A percentile compares a stretch with the other conserved stretches of the same genome.
Evolutionary conservation across 1,140 invertebrate species (phyloP).

Genomic region (Nomia melanderi): DNA sequence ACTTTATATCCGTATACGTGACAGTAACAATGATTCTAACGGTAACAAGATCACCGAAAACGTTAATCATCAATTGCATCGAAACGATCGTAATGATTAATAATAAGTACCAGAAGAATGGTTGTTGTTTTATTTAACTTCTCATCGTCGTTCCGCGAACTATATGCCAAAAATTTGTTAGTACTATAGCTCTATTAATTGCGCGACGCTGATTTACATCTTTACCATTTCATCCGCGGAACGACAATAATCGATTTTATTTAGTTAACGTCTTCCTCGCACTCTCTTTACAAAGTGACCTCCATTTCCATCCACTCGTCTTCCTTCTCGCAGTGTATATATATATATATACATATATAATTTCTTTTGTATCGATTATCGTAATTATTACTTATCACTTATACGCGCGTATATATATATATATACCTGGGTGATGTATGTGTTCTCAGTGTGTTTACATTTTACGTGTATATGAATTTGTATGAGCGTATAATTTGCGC

Average conservation of each 20-base stretch:
- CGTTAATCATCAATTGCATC: constrained; percentile 1
- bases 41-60: constrained; percentile 18
- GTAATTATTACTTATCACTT: constrained; percentile 59
- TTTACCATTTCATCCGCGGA: constrained; percentile 44
- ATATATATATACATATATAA: constrained; percentile 31
- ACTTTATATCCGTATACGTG: not conserved
- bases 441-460: constrained; percentile 27
- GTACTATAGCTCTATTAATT: constrained; percentile 6
- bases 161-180: constrained; percentile 7
- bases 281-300: constrained; percentile 49
- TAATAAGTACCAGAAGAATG: constrained; percentile 7
- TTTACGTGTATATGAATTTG: constrained; percentile 59
- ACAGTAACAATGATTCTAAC: not conserved
- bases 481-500: constrained; percentile 42
- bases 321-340: constrained; percentile 30
- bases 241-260: constrained; percentile 49
- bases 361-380: constrained; percentile 41
- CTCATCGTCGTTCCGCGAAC: no score
- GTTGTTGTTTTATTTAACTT: constrained; percentile 18
- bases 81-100: constrained; percentile 17
- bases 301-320: constrained; percentile 24
- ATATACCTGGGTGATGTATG: constrained; percentile 32
- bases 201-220: constrained; percentile 21
- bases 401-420: constrained; percentile 57
- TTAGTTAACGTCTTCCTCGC: constrained; percentile 49